Conservation (phyloP, 1,140 invertebrate species). For the Heliconius eleuchia region DNA sequence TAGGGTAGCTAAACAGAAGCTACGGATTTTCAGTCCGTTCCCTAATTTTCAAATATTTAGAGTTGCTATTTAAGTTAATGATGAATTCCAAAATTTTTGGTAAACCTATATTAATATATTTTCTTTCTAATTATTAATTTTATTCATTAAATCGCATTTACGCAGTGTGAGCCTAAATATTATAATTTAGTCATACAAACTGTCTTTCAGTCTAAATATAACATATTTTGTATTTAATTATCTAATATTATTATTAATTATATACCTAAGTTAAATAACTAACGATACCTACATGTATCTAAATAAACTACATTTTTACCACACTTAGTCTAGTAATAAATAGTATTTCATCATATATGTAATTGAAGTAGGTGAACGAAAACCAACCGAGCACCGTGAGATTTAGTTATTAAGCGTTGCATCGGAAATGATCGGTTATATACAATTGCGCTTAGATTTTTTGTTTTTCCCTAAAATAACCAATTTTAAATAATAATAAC, state of each 20-base stretch:
- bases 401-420: slow-evolving; percentile 58
- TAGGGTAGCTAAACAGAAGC: too few species aligned
- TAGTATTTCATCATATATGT: background rate
- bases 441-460: background rate
- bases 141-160: too few species aligned
- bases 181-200: too few species aligned
- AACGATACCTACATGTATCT: background rate
- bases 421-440: slow-evolving; percentile 65
- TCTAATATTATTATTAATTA: too few species aligned
- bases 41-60: too few species aligned
- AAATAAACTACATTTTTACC: background rate
- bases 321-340: background rate
- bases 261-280: too few species aligned
- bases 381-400: slow-evolving; percentile 31
- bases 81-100: background rate
- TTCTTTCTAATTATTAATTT: too few species aligned
- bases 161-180: too few species aligned
- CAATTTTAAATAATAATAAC: background rate
- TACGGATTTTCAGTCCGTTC: too few species aligned
- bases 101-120: background rate
- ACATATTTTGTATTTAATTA: too few species aligned
- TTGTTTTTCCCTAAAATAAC: background rate
- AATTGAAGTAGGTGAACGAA: slow-evolving; percentile 20
- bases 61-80: background rate
- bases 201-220: too few species aligned